These are phyloP conservation scores for Scaptomyza graminum DNA, from an alignment of 1,140 invertebrate genomes.

Conservation along the genomic window DNA sequence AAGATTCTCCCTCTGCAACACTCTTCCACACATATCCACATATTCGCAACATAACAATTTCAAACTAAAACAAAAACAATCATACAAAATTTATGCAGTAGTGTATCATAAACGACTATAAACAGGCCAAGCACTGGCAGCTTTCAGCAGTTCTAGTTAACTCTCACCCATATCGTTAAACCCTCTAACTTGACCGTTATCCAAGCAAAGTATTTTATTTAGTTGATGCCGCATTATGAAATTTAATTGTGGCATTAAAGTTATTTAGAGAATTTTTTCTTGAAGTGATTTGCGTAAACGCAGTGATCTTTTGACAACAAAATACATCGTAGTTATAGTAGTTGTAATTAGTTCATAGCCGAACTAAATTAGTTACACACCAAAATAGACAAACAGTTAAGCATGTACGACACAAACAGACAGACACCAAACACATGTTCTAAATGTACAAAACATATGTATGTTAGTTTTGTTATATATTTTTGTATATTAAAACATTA, in stretches of 20 bases:
- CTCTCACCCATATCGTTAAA: background rate
- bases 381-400: conserved; percentile 18
- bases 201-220: conserved; percentile 75
- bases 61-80: conserved; percentile 6
- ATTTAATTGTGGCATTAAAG: conserved; percentile 57
- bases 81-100: conserved; percentile 4
- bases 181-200: conserved; percentile 16
- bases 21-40: background rate
- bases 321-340: conserved; percentile 56
- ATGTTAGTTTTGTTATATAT: conserved; percentile 48
- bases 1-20: conserved; percentile 51
- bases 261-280: conserved; percentile 73
- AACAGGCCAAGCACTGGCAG: conserved; percentile 2
- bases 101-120: conserved; percentile 12
- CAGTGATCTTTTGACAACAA: conserved; percentile 68
- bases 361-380: conserved; percentile 63
- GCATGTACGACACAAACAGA: conserved; percentile 8
- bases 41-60: conserved; percentile 2
- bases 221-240: conserved; percentile 56
- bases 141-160: conserved; percentile 10
- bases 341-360: conserved; percentile 75
- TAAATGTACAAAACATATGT: conserved; percentile 13
- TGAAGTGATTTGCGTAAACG: conserved; percentile 75
- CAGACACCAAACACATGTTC: conserved; percentile 13
- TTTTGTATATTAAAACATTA: conserved; percentile 52